These are phyloP conservation scores for Xylota segnis DNA, from an alignment of 2,888 invertebrate genomes.

Conservation along the genomic window DNA sequence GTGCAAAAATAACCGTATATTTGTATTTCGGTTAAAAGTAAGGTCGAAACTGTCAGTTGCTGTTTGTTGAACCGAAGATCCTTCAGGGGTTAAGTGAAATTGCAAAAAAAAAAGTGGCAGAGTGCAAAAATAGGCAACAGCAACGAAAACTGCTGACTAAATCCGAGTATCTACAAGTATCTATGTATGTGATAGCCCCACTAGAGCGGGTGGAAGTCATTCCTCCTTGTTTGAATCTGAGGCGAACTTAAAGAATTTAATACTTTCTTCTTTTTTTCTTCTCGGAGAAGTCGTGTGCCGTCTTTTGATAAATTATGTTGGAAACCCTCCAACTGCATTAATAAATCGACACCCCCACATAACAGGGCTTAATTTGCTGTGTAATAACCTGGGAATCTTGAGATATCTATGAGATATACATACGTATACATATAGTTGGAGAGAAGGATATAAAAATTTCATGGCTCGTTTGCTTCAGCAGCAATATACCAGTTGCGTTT, in stretches of 20 bases:
- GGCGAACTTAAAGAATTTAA: conserved; percentile 54
- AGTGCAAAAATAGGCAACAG: conserved; percentile 37
- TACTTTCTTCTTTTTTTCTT: conserved; percentile 11
- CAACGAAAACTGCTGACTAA: conserved; percentile 69
- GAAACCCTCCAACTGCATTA: conserved; percentile 70
- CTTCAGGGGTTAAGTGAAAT: conserved; percentile 73
- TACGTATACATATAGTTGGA: conserved; percentile 26
- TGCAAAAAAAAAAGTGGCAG: conserved; percentile 41
- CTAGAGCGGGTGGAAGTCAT: neutral
- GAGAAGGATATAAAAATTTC: conserved; percentile 68
- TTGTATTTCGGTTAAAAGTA: conserved; percentile 72
- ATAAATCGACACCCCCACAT: conserved; percentile 73
- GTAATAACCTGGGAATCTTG: conserved; percentile 67
- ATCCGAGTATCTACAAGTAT: conserved; percentile 29
- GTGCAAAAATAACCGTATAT: conserved; percentile 37
- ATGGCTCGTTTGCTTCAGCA: conserved; percentile 68
- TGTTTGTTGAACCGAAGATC: conserved; percentile 72
- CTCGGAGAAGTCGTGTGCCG: conserved; percentile 16
- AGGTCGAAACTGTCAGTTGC: conserved; percentile 71
- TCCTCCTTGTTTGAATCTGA: neutral
- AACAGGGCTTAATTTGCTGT: conserved; percentile 72
- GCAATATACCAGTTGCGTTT: conserved; percentile 71
- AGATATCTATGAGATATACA: conserved; percentile 56
- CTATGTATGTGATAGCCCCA: neutral
- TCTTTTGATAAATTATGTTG: conserved; percentile 57